Base-by-base conservation (phyloP, 2,113 vertebrate genomes). In the Myocastor coypus region DNA sequence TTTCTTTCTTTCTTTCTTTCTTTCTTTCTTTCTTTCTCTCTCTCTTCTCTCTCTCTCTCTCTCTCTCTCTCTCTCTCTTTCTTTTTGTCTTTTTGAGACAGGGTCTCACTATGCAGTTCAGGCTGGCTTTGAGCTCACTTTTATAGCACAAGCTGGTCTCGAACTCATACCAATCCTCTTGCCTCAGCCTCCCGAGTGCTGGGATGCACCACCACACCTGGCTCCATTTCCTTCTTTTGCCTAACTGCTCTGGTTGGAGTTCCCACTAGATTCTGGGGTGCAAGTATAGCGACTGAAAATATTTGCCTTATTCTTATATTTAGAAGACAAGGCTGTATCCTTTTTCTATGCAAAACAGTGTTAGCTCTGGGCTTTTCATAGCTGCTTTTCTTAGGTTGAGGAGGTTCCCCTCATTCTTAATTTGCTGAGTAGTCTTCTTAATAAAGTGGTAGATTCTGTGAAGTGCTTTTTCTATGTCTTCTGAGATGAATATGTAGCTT, bases 391-490 rank as follows among this genome's bases (percentile, higher is more conserved):
- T 87, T 20, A 59, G 19, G 19, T 71, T 93, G 63, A 46, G 16
- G 37, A 64, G 50, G 16, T 81, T 85, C 17, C 12, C 32, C 86
- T 57, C 73, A 37, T 80, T 93, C 22, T 2, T 84, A 66, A 59
- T 50, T 85, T 68, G 59, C 40, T 64, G 34, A 75, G 3, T 22
- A 19, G 40, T 71, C 59, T 69, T 30, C 9, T 87, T 83, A 12
- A 55, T 55, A 55, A 55, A 55, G 55, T 55, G 55, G 16, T 55
- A 14, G 14, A 55, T 55, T 87, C 8, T 83, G 13, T 83, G 59
- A 95, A 61, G 52, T 91, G 22, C 16, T 61, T 86, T 90, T 89
- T 89, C 61, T 89, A 24, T 83, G 26, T 83, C 73, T 87, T 8
- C 30, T 68, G 66, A 63, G 66, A 37, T 82, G 55, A 86, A 61